Evolutionary conservation across 2,113 vertebrate species (phyloP).

Genomic region (Pyxicephalus adspersus): DNA sequence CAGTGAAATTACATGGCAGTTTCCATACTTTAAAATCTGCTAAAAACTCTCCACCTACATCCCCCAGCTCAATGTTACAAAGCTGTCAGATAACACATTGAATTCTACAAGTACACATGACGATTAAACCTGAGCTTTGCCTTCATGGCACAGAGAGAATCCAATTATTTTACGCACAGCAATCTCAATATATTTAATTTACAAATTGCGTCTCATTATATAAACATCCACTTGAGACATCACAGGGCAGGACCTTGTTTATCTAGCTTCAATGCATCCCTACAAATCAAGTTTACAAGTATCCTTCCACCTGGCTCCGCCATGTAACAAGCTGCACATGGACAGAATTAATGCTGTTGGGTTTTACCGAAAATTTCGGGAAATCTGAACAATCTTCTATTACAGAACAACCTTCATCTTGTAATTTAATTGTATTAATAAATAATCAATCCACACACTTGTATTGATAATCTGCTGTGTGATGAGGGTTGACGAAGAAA

Average conservation of each 20-base stretch:
- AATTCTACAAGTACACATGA: no score
- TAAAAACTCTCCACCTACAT: no score
- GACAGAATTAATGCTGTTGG: background rate
- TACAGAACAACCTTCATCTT: background rate
- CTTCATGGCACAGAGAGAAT: background rate
- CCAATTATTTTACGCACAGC: background rate
- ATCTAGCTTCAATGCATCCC: constrained; percentile 1
- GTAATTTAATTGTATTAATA: no score
- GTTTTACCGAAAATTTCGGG: background rate
- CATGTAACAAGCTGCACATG: constrained; percentile 30
- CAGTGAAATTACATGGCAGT: no score
- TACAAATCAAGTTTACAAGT: constrained; percentile 33
- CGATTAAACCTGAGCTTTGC: no score
- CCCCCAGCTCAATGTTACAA: no score
- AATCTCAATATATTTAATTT: background rate
- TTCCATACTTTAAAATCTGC: no score
- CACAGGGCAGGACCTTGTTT: background rate
- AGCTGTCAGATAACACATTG: no score
- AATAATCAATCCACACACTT: no score
- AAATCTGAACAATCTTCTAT: constrained; percentile 1
- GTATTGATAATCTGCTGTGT: no score
- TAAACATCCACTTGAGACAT: background rate
- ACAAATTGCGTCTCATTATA: background rate
- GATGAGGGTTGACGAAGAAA: no score
- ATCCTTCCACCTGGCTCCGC: background rate